phyloP scores from a whole-genome alignment of 2,797 vertebrate species.

The Alfaro cultratus region DNA sequence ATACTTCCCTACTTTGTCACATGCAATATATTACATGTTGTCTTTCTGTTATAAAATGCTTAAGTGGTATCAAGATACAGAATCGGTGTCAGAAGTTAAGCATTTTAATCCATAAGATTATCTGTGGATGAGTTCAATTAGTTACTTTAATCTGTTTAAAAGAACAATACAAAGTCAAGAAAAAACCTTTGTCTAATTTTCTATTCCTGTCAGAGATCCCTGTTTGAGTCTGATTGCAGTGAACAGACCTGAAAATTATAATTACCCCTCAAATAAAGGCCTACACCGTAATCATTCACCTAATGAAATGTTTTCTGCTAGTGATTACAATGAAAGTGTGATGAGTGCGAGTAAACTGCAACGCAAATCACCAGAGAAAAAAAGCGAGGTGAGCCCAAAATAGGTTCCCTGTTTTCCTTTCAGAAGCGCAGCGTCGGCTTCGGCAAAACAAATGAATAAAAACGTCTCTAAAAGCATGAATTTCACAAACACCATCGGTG shows the following conservation, averaged over 20 bases:
- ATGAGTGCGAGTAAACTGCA: slow-evolving; percentile 8
- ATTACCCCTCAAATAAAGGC: slow-evolving; percentile 22
- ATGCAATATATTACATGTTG: neutral
- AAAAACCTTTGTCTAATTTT: slow-evolving; percentile 2
- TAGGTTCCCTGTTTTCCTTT: neutral
- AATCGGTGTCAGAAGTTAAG: neutral
- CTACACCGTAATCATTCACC: slow-evolving; percentile 27
- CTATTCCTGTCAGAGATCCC: slow-evolving; percentile 4
- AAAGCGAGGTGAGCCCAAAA: neutral
- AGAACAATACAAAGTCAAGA: neutral
- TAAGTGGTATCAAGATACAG: neutral
- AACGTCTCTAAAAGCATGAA: neutral
- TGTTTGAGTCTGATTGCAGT: slow-evolving; percentile 25
- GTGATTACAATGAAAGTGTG: slow-evolving; percentile 16
- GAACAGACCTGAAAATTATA: slow-evolving; percentile 41
- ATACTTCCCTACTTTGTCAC: neutral
- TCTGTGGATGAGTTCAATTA: neutral
- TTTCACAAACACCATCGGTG: neutral
- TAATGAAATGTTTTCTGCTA: slow-evolving; percentile 21
- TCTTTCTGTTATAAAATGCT: neutral
- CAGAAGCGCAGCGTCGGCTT: neutral
- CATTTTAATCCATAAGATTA: neutral
- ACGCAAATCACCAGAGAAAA: slow-evolving; percentile 13
- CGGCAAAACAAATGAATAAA: neutral
- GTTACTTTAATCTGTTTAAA: neutral